Conservation (phyloP, 2,888 invertebrate species). For the Tipula confusa region DNA sequence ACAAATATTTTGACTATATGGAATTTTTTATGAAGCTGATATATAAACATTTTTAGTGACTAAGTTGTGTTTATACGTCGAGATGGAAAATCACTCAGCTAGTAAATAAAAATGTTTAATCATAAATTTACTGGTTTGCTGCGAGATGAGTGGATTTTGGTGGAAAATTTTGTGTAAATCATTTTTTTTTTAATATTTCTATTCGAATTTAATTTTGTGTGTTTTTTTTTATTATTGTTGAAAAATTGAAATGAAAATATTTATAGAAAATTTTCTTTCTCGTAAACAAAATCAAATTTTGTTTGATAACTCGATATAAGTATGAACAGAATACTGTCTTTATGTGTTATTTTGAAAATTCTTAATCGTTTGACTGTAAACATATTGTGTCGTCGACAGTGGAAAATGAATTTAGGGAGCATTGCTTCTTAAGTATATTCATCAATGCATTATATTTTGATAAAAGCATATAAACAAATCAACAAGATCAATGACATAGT, state of each 20-base stretch:
- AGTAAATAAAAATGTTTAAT: not conserved
- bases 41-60: not conserved
- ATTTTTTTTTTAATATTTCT: not conserved
- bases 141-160: not conserved
- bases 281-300: not conserved
- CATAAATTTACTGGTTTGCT: not conserved
- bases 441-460: too few relatives aligned
- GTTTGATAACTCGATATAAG: not conserved
- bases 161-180: not conserved
- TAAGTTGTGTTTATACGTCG: not conserved
- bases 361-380: too few relatives aligned
- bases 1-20: not conserved
- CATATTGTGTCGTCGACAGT: too few relatives aligned
- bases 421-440: too few relatives aligned
- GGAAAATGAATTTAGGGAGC: too few relatives aligned
- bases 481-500: too few relatives aligned
- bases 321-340: not conserved
- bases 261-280: not conserved
- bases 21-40: not conserved
- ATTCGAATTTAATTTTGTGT: not conserved
- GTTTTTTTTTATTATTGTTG: not conserved
- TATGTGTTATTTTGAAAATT: not conserved
- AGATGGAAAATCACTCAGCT: not conserved
- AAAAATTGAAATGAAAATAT: not conserved
- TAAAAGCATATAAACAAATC: too few relatives aligned